These are phyloP conservation scores for Acanthopleura granulata DNA, from an alignment of 2,888 invertebrate genomes.

Conservation along the genomic window DNA sequence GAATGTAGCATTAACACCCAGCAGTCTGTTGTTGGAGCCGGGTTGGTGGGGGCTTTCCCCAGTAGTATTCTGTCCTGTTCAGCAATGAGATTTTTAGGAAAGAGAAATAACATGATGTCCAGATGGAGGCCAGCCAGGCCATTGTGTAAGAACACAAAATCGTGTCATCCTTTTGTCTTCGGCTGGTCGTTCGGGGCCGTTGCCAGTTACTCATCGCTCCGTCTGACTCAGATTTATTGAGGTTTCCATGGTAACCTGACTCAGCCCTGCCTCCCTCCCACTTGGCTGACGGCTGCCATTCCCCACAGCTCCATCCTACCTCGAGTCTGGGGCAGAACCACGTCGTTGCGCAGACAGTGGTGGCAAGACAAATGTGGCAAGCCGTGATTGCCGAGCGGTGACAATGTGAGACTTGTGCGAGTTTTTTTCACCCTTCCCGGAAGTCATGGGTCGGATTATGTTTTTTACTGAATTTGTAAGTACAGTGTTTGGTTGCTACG, in stretches of 20 bases:
- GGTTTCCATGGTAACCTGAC: constrained; percentile 15
- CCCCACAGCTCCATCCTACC: background rate
- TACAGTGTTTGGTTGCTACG: background rate
- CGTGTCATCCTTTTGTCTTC: constrained; percentile 4
- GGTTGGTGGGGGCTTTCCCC: too few relatives aligned
- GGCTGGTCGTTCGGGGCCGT: background rate
- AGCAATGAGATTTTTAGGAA: too few relatives aligned
- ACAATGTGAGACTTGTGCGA: background rate
- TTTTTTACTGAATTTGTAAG: constrained; percentile 11
- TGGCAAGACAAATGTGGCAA: too few relatives aligned
- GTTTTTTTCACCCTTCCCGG: background rate
- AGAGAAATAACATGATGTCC: too few relatives aligned
- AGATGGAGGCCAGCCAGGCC: too few relatives aligned
- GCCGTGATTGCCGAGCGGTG: background rate
- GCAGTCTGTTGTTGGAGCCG: too few relatives aligned
- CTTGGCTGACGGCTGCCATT: background rate
- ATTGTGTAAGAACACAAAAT: background rate
- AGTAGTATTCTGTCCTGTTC: too few relatives aligned
- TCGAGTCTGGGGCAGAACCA: background rate
- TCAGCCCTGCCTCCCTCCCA: background rate
- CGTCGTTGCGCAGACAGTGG: too few relatives aligned
- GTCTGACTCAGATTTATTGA: constrained; percentile 13
- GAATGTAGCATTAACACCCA: too few relatives aligned
- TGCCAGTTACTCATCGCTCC: constrained; percentile 2
- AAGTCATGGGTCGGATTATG: background rate